Evolutionary conservation across 2,797 vertebrate species (phyloP).

Genomic region (Etheostoma perlongum): DNA sequence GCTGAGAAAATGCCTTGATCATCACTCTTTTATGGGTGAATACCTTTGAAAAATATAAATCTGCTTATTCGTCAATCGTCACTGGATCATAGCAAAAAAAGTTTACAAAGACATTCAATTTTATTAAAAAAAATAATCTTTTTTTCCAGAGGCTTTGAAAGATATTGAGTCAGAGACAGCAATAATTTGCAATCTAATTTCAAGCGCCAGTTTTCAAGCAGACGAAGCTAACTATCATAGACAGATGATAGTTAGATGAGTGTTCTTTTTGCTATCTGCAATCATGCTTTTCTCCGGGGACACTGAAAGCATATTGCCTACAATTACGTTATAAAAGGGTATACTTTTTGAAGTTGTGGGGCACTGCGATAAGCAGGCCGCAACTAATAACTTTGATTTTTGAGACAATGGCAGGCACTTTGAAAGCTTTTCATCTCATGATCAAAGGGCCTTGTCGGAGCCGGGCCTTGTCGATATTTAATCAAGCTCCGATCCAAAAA

Average conservation of each 20-base stretch:
- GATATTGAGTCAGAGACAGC: slow-evolving; percentile 21
- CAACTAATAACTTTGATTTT: slow-evolving; percentile 56
- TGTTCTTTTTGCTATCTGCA: slow-evolving; percentile 32
- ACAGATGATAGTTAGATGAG: slow-evolving; percentile 38
- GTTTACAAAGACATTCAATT: slow-evolving; percentile 9
- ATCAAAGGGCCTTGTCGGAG: too few species aligned
- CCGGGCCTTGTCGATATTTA: slow-evolving; percentile 66
- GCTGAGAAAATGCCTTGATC: slow-evolving; percentile 5
- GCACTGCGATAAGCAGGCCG: neutral
- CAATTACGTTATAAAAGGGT: slow-evolving; percentile 36
- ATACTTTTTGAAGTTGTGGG: slow-evolving; percentile 22
- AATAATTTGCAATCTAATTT: slow-evolving; percentile 38
- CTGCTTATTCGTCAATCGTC: slow-evolving; percentile 10
- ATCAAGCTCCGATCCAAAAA: slow-evolving; percentile 62
- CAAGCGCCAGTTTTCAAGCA: slow-evolving; percentile 13
- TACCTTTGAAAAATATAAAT: slow-evolving; percentile 15
- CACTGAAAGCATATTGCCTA: slow-evolving; percentile 16
- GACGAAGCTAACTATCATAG: slow-evolving; percentile 9
- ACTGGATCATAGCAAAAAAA: neutral
- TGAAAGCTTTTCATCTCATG: slow-evolving; percentile 57
- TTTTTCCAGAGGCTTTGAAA: slow-evolving; percentile 20
- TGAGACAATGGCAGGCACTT: slow-evolving; percentile 56
- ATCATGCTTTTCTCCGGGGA: slow-evolving; percentile 22
- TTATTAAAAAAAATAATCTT: slow-evolving; percentile 1
- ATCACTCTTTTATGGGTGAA: neutral